These are phyloP conservation scores for Leucozona laternaria DNA, from an alignment of 2,888 invertebrate species.

Conservation along the genomic window DNA sequence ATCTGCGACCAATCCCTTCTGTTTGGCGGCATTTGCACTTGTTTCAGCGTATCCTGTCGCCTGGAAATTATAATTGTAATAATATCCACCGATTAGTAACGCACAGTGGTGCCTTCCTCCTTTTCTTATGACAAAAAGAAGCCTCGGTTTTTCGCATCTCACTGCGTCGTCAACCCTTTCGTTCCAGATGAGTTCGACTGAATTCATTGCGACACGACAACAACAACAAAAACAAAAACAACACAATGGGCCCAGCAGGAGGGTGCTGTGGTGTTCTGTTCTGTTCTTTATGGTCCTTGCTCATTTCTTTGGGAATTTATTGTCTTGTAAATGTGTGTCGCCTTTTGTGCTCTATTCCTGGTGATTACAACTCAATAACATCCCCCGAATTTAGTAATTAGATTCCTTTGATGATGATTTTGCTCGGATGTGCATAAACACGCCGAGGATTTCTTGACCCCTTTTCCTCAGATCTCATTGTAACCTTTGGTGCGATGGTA, in stretches of 20 bases:
- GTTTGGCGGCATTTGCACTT: not conserved
- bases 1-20: constrained; percentile 9
- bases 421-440: constrained; percentile 11
- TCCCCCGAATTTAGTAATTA: constrained; percentile 73
- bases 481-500: constrained; percentile 16
- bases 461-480: constrained; percentile 12
- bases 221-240: not conserved
- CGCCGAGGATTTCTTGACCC: constrained; percentile 53
- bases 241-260: constrained; percentile 44
- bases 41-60: constrained; percentile 55
- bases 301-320: constrained; percentile 72
- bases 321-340: constrained; percentile 75
- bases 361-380: constrained; percentile 76
- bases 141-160: constrained; percentile 57
- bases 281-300: constrained; percentile 62
- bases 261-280: constrained; percentile 42
- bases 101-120: constrained; percentile 66
- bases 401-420: constrained; percentile 68
- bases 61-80: constrained; percentile 76
- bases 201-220: constrained; percentile 29
- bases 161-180: constrained; percentile 69
- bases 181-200: constrained; percentile 67
- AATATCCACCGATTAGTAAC: constrained; percentile 75
- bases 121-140: constrained; percentile 38
- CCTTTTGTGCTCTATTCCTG: constrained; percentile 66